Conservation (phyloP, 1,140 invertebrate species). For the Prorops nasuta region DNA sequence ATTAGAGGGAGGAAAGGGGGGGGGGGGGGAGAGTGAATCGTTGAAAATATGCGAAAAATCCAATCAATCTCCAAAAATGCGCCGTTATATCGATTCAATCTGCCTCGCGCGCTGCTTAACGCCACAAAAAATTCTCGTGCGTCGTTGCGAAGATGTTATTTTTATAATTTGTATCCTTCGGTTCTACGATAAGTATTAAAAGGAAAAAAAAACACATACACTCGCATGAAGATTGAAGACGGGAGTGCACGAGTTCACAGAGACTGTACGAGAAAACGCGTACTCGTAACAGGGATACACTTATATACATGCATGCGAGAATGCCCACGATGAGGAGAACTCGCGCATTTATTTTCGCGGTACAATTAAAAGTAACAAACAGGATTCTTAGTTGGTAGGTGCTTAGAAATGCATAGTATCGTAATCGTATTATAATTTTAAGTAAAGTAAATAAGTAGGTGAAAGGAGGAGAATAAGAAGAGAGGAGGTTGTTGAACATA, state of each 20-base stretch:
- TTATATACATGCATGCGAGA: neutral
- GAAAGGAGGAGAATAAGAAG: conserved; percentile 23
- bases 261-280: neutral
- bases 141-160: conserved; percentile 27
- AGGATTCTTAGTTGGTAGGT: conserved; percentile 36
- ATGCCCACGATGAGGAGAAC: neutral
- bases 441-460: conserved; percentile 26
- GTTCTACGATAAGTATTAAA: conserved; percentile 31
- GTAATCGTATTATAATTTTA: conserved; percentile 34
- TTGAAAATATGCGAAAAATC: too few species aligned
- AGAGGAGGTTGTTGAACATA: conserved; percentile 48
- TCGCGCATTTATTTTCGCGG: neutral
- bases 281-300: conserved; percentile 4
- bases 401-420: conserved; percentile 36
- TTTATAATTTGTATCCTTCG: conserved; percentile 38
- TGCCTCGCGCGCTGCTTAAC: too few species aligned
- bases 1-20: too few species aligned
- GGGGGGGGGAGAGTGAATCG: too few species aligned
- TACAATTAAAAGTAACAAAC: neutral
- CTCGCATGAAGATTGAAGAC: too few species aligned
- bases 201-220: conserved; percentile 16
- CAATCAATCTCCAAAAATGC: neutral
- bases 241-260: neutral
- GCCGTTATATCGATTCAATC: neutral
- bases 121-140: too few species aligned